phyloP scores from a whole-genome alignment of 2,797 vertebrate genomes.

The Lateolabrax maculatus region DNA sequence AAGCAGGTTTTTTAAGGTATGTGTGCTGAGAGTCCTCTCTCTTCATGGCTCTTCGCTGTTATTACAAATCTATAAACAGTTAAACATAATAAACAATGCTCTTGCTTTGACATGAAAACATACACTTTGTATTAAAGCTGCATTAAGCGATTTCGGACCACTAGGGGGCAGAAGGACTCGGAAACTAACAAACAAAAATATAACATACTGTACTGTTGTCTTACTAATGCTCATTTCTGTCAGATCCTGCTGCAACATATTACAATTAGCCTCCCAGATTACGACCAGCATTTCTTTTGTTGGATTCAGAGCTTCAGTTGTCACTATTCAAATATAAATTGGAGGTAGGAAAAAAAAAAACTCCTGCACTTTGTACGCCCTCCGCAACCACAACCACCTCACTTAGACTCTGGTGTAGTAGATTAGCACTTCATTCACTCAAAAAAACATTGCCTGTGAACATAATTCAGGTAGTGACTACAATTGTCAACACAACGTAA shows the following conservation, averaged over 20 bases:
- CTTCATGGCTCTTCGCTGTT: not conserved
- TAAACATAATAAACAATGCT: not conserved
- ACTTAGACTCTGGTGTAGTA: too few species aligned
- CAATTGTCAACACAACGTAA: not conserved
- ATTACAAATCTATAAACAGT: not conserved
- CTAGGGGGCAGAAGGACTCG: not conserved
- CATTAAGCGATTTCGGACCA: not conserved
- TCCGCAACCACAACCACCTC: too few species aligned
- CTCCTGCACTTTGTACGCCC: too few species aligned
- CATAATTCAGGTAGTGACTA: too few species aligned
- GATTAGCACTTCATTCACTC: too few species aligned
- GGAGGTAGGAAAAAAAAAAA: too few species aligned
- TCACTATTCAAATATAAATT: not conserved
- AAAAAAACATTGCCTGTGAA: too few species aligned
- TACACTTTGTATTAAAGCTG: not conserved
- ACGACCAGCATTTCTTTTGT: too few species aligned
- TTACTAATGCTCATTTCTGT: not conserved
- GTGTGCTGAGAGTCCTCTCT: not conserved
- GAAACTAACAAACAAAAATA: not conserved
- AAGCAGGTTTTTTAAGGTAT: slow-evolving; percentile 2
- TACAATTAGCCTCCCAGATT: too few species aligned
- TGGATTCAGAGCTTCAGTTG: not conserved
- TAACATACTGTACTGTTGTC: not conserved
- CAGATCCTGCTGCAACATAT: not conserved
- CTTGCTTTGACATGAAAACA: not conserved